Evolutionary conservation across 92 coral and sea anemone genomes (phyloP), one percentile per base, ranked within the genome.

Genomic region (Epizoanthus fatuus): DNA sequence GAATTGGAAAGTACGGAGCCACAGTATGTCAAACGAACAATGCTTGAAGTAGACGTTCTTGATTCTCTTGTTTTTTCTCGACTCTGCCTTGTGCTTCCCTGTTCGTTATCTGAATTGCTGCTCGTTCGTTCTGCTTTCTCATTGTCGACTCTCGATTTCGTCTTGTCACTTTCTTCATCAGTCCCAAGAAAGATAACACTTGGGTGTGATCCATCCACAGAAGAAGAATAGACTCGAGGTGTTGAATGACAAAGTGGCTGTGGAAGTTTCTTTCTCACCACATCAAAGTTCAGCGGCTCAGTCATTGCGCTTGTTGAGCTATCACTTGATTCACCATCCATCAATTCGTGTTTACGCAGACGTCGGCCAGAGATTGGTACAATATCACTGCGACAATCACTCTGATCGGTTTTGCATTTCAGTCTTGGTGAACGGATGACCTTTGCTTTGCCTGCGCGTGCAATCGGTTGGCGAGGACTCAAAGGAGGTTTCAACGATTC

Each of bases 1-100:
- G 91, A 79, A 11, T 92, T 90, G 11, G 93, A 93, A 22, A 95
- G 75, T 52, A 95, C 99, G 4, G 93, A 97, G 8, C 99, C 99
- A 65, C 94, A 86, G 68, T 97, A 97, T 35, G 96, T 97, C 39
- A 93, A 75, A 38, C 92, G 92, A 2, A 94, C 96, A 59, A 90
- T 38, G 71, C 89, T 91, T 54, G 93, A 82, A 3, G 89, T 74
- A 19, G 93, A 92, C 53, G 78, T 75, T 4, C 58, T 57, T 11
- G 86, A 77, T 58, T 89, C 86, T 45, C 94, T 89, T 37, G 84
- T 63, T 58, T 86, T 87, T 7, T 63, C 89, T 25, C 84, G 80
- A 51, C 86, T 82, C 42, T 87, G 86, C 7, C 74, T 71, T 38
- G 87, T 84, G 69, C 64, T 80, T 59, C 71, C 73, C 37, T 71